These are phyloP conservation scores for Peromyscus leucopus DNA, from an alignment of 2,113 vertebrate species.

Conservation along the genomic window DNA sequence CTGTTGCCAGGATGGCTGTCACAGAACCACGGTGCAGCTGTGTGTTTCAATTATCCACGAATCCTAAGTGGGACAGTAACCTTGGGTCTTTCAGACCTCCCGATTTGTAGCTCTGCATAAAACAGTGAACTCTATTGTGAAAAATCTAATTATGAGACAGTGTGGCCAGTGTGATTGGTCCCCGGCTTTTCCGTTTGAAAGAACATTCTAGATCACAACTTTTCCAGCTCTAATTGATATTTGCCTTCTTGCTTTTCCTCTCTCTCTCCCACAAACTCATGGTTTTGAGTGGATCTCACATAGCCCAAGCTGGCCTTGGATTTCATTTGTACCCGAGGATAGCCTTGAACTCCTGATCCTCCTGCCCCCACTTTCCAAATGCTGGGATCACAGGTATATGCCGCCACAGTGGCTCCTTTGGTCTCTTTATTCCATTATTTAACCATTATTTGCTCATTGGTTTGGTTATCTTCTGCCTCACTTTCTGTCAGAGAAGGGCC, in stretches of 20 bases:
- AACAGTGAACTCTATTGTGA: neutral
- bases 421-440: neutral
- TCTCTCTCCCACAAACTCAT: neutral
- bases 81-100: neutral
- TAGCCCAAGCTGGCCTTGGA: neutral
- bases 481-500: neutral
- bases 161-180: neutral
- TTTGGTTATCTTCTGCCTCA: neutral
- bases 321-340: neutral
- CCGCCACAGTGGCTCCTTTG: neutral
- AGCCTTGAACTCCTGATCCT: neutral
- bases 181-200: neutral
- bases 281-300: neutral
- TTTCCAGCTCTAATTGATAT: neutral
- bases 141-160: neutral
- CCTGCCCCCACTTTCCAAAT: neutral
- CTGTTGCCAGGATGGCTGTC: neutral
- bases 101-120: neutral
- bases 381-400: neutral
- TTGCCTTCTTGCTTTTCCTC: neutral
- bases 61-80: neutral
- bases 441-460: neutral
- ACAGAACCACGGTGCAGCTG: neutral
- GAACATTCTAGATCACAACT: neutral
- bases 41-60: neutral